Conservation (phyloP, 2,888 invertebrate genomes). For the Erebia ligea region DNA sequence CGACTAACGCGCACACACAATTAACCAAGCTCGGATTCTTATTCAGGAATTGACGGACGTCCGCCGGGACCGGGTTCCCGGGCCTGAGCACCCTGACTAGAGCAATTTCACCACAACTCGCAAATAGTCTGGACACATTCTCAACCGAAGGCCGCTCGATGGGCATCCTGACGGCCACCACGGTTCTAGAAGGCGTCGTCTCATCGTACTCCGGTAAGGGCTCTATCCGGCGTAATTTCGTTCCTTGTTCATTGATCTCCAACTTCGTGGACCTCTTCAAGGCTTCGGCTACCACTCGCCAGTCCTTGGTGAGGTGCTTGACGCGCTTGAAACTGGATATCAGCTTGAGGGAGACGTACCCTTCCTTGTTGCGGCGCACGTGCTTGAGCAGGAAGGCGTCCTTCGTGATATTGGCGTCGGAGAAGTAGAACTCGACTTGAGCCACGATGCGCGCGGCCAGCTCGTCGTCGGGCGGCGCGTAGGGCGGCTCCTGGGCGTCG, state of each 20-base stretch:
- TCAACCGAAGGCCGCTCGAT: conserved; percentile 93
- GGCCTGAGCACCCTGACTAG: conserved; percentile 93
- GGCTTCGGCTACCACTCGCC: conserved; percentile 95
- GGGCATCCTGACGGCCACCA: conserved; percentile 93
- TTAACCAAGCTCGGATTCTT: conserved; percentile 95
- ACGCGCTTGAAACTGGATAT: conserved; percentile 98
- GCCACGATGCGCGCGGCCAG: conserved; percentile 90
- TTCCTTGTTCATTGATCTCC: conserved; percentile 95
- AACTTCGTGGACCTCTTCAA: conserved; percentile 90
- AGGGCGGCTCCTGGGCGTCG: conserved; percentile 84
- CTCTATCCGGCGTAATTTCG: conserved; percentile 93
- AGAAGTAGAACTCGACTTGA: conserved; percentile 98
- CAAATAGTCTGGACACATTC: conserved; percentile 95
- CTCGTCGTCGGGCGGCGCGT: conserved; percentile 89
- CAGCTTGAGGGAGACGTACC: conserved; percentile 96
- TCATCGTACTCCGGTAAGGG: conserved; percentile 95
- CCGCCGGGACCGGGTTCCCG: conserved; percentile 94
- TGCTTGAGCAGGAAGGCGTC: conserved; percentile 98
- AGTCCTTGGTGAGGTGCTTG: conserved; percentile 96
- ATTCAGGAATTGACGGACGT: conserved; percentile 94
- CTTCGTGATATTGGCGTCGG: conserved; percentile 96
- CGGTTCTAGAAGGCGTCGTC: conserved; percentile 95
- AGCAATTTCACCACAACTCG: conserved; percentile 94
- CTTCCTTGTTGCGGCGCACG: conserved; percentile 96
- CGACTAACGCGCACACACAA: conserved; percentile 94